phyloP scores from a whole-genome alignment of 2,888 invertebrate genomes.

The Stomorhina lunata region DNA sequence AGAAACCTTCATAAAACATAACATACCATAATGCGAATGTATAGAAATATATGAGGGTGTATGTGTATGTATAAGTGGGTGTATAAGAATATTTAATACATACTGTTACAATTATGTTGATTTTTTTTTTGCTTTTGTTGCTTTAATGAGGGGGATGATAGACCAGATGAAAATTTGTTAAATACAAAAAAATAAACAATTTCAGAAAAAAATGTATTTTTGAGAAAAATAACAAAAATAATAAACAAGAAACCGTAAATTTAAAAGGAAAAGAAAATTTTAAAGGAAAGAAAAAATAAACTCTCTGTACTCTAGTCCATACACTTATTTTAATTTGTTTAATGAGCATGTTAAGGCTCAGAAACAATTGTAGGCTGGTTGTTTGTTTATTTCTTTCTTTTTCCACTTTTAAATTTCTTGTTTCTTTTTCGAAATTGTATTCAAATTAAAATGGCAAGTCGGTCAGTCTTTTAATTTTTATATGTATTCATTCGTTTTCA shows the following conservation, averaged over 20 bases:
- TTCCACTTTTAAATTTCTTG: not conserved
- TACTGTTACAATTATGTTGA: conserved; percentile 11
- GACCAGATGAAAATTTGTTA: not conserved
- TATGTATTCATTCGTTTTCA: no score
- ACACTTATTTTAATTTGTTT: conserved; percentile 32
- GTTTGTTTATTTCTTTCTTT: not conserved
- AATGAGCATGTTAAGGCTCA: conserved; percentile 4
- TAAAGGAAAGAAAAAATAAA: not conserved
- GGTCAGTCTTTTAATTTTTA: conserved; percentile 35
- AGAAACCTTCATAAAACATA: not conserved
- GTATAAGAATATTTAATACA: conserved; percentile 15
- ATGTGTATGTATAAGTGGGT: not conserved
- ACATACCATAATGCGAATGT: not conserved
- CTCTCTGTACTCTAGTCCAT: not conserved
- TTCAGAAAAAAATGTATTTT: conserved; percentile 1
- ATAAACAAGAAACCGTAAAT: not conserved
- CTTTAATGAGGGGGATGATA: conserved; percentile 33
- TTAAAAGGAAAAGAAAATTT: not conserved
- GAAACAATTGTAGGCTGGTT: conserved; percentile 22
- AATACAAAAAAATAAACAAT: conserved; percentile 20
- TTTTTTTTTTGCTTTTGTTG: not conserved
- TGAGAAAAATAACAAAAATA: not conserved
- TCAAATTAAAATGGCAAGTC: conserved; percentile 8
- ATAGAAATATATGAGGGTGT: not conserved
- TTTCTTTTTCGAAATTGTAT: not conserved